Base-by-base conservation (phyloP, 1,140 invertebrate genomes). In the Drosophila bifasciata region DNA sequence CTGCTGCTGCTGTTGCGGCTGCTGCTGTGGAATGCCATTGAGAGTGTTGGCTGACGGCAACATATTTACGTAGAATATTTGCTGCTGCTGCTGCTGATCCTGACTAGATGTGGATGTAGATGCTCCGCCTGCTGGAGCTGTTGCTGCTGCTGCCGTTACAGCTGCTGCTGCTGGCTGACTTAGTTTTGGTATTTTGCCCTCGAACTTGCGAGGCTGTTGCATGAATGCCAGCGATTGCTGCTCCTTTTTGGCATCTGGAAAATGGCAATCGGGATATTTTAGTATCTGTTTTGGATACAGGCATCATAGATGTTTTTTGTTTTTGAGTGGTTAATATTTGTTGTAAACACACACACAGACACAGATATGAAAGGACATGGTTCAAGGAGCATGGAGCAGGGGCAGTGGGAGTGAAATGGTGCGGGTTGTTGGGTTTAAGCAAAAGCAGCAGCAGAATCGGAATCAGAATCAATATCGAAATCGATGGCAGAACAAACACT, bases 111-210 rank as follows among this genome's bases (percentile, higher is more conserved):
- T 53, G 40, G 58, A 55, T 50, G 92, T 61, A 44, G 86, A 70
- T 15, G 93, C 92, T 9, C 91, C 50, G 28, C 76, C 62, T 13
- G 92, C 92, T 4, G 93, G 92, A 6, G 91, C 92, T 92, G 93
- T 92, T 21, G 91, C 19, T 63, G 17, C 13, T 49, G 62, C 7
- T 76, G 56, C 40, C 74, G 62, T 9, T 50, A 49, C 25, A 51
- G 44, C 49, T 57, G 57, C 21, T 16, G 51, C 39, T 19, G 49
- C 48, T 55, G 64, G 93, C 92, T 89, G 88, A 88, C 66, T 83
- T 75, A 90, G 57, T 76, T 90, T 91, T 77, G 90, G 90, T 83
- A 91, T 91, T 71, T 90, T 91, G 52, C 90, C 90, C 43, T 91
- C 90, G 48, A 91, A 91, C 79, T 91, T 91, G 16, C 86, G 84